Evolutionary conservation across 1,140 invertebrate species (phyloP).

Genomic region (Aphelenchoides fujianensis): DNA sequence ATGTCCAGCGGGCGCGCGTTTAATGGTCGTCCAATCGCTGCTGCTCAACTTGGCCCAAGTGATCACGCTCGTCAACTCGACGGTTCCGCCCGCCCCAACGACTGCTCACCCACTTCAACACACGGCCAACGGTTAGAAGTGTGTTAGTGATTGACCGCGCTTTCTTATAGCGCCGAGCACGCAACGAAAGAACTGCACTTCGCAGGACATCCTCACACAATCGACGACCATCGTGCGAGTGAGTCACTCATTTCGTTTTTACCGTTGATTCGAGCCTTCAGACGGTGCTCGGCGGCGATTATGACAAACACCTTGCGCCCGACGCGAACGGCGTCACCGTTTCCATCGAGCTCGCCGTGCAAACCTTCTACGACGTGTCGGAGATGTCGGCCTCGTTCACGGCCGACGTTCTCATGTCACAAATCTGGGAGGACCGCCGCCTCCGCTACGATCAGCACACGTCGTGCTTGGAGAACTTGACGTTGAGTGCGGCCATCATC

Average conservation of each 20-base stretch:
- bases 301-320: constrained; percentile 36
- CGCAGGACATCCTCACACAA: constrained; percentile 18
- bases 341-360: constrained; percentile 40
- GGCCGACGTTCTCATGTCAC: constrained; percentile 49
- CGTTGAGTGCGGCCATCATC: constrained; percentile 40
- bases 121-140: constrained; percentile 10
- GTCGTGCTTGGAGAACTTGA: constrained; percentile 47
- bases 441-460: constrained; percentile 30
- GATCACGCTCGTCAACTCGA: constrained; percentile 31
- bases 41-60: constrained; percentile 43
- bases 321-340: constrained; percentile 43
- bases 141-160: not conserved
- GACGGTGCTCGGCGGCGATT: constrained; percentile 19
- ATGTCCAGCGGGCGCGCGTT: not conserved
- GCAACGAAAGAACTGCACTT: constrained; percentile 11
- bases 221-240: constrained; percentile 12
- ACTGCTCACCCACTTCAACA: not conserved
- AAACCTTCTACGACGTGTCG: constrained; percentile 32
- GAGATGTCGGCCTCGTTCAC: constrained; percentile 40
- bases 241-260: constrained; percentile 18
- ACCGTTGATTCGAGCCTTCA: constrained; percentile 15
- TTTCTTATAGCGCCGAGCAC: not conserved
- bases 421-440: constrained; percentile 49
- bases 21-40: constrained; percentile 40
- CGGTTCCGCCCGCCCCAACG: not conserved